Conservation (phyloP, 1,140 invertebrate species). For the Trachelipus rathkii region DNA sequence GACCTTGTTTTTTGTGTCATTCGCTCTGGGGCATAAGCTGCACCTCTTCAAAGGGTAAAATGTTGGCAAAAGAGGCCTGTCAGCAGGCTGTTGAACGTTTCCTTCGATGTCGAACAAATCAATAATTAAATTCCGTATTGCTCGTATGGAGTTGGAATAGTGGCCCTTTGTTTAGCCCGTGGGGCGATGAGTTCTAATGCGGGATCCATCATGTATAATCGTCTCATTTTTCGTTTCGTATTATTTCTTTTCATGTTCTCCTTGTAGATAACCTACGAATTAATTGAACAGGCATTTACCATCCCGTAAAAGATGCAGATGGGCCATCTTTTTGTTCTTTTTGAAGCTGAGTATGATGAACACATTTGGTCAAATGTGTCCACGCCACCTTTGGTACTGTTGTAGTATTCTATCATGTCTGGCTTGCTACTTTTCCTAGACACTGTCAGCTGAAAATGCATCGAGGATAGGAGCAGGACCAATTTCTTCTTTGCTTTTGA, state of each 20-base stretch:
- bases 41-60: background rate
- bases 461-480: constrained; percentile 37
- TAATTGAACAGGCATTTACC: constrained; percentile 33
- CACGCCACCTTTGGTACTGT: constrained; percentile 45
- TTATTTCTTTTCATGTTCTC: background rate
- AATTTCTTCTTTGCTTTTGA: constrained; percentile 31
- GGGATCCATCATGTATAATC: background rate
- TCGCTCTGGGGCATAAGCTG: background rate
- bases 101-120: background rate
- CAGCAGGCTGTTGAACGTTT: background rate
- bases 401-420: constrained; percentile 46
- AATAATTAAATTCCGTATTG: background rate
- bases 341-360: constrained; percentile 6
- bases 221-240: background rate
- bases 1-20: background rate
- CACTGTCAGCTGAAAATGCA: constrained; percentile 38
- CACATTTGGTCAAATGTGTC: constrained; percentile 44
- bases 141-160: background rate
- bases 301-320: constrained; percentile 39
- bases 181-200: background rate
- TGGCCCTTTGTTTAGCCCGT: background rate
- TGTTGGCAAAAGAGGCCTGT: background rate
- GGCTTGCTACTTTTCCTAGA: constrained; percentile 30
- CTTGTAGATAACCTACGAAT: constrained; percentile 20
- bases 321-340: constrained; percentile 38